Base-by-base conservation (phyloP, 2,888 invertebrate species). In the Sceliomorpha sp. region DNA sequence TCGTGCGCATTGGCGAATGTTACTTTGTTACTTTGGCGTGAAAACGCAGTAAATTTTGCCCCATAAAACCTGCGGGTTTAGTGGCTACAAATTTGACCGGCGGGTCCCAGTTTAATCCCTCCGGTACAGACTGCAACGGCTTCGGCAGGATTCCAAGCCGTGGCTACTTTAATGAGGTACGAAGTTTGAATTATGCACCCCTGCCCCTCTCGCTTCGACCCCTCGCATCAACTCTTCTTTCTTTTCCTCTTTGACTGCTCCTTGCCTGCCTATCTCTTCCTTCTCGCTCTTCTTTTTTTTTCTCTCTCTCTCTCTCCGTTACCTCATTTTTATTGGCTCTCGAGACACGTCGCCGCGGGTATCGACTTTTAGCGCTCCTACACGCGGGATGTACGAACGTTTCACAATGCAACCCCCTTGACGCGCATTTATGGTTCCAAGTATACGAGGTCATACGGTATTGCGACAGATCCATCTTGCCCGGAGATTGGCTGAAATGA, bases 41-140 rank as follows among this genome's bases (percentile, higher is more conserved):
- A 82, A 85, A 85, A 83, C 73, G 80, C 76, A 77, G 83, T 85
- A 82, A 84, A 83, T 84, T 84, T 83, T 75, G 71, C 74, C 67
- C 76, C 82, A 77, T 85, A 84, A 85, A 85, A 82, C 77, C 77
- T 72, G 75, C 76, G 79, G 77, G 77, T 85, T 85, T 84, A 85
- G 82, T 83, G 84, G 84, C 84, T 81, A 85, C 85, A 85, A 85
- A 85, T 84, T 84, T 83, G 84, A 78, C 73, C 79, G 75, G 75
- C 73, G 75, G 75, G 70, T 62, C 71, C 58, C 63, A 74, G 75
- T 75, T 77, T 80, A 80, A 82, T 82, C 78, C 78, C 76, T 75
- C 73, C 62, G 68, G 55, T 59, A 50, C 60, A 39, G 39, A 42
- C 50, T 55, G 56, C 17, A 47, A 58, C 39, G 44, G 62, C 62